A percentile compares a stretch with the other conserved stretches of the same genome.
phyloP scores from a whole-genome alignment of 1,140 invertebrate genomes.

The Apis mellifera region Amel_HAv3.1 CM009937.2:11475501-11476000 shows the following conservation, averaged over 20 bases:
- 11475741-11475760: not conserved
- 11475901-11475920: constrained; percentile 64
- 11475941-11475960: constrained; percentile 55
- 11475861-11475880: constrained; percentile 36
- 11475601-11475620: too few species aligned
- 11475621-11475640: too few species aligned
- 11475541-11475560: too few species aligned
- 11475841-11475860: constrained; percentile 38
- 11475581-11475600: too few species aligned
- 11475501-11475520: too few species aligned
- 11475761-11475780: not conserved
- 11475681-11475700: not conserved
- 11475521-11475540: too few species aligned
- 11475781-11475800: constrained; percentile 12
- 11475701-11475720: not conserved
- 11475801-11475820: constrained; percentile 27
- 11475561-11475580: too few species aligned
- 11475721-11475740: not conserved
- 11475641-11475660: not conserved
- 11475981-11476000: constrained; percentile 32
- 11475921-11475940: constrained; percentile 47
- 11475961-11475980: constrained; percentile 46
- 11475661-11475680: not conserved
- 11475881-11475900: constrained; percentile 61
- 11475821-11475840: constrained; percentile 27